Evolutionary conservation across 1,140 invertebrate species (phyloP).

Genomic region (Trichonephila inaurata): DNA sequence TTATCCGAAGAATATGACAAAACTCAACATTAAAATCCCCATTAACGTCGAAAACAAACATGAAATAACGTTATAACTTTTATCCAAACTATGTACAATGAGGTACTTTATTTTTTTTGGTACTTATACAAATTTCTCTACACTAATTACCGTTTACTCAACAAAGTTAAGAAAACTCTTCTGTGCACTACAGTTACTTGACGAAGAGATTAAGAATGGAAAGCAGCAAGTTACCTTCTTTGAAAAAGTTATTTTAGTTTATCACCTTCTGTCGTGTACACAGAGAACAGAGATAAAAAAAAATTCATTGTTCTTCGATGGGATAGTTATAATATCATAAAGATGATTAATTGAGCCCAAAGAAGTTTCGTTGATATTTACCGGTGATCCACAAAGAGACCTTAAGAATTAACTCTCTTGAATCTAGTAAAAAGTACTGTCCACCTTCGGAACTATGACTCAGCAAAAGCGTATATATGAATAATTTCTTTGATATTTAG

Average conservation of each 20-base stretch:
- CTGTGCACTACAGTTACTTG: neutral
- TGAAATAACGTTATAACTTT: slow-evolving; percentile 40
- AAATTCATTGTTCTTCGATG: neutral
- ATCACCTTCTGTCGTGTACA: neutral
- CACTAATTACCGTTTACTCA: slow-evolving; percentile 24
- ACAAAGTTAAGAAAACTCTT: slow-evolving; percentile 16
- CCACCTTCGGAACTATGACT: no score
- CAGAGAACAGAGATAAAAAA: neutral
- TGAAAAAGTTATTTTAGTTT: slow-evolving; percentile 16
- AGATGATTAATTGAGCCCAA: slow-evolving; percentile 20
- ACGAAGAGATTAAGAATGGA: neutral
- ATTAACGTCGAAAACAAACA: slow-evolving; percentile 12
- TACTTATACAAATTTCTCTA: neutral
- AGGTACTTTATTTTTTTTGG: neutral
- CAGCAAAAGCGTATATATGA: no score
- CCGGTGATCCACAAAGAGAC: neutral
- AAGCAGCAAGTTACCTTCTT: neutral
- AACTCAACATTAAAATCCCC: slow-evolving; percentile 36
- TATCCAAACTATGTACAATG: neutral
- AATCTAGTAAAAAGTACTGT: neutral
- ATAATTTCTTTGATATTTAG: no score
- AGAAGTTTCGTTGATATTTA: neutral
- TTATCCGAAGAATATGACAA: slow-evolving; percentile 7
- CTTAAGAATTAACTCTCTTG: neutral
- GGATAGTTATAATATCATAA: neutral